Evolutionary conservation across 2,113 vertebrate genomes (phyloP).

Genomic region (Otocyon megalotis): DNA sequence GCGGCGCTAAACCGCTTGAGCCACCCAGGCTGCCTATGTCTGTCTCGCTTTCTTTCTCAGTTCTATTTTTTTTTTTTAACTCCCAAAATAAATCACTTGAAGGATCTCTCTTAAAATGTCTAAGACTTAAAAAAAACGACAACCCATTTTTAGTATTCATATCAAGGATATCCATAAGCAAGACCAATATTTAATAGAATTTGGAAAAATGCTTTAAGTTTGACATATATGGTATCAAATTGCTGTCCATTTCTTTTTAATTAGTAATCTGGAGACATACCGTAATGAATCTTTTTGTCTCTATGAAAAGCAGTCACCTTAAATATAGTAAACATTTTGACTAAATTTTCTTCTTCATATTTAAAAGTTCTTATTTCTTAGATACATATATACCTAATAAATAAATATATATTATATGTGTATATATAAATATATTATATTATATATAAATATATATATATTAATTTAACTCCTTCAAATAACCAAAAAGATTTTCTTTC

Average conservation of each 20-base stretch:
- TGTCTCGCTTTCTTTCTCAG: background rate
- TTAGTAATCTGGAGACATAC: background rate
- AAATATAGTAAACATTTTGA: background rate
- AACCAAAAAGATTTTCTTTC: no score
- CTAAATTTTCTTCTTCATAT: background rate
- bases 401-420: background rate
- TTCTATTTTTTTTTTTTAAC: background rate
- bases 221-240: background rate
- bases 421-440: no score
- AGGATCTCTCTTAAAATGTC: background rate
- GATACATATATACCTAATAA: no score
- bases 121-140: background rate
- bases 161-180: background rate
- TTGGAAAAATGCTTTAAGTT: background rate
- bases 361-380: background rate
- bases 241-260: background rate
- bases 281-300: background rate
- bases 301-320: background rate
- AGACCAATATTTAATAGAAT: background rate
- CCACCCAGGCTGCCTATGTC: no score
- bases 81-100: background rate
- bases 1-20: no score
- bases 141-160: background rate
- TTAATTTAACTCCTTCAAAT: no score
- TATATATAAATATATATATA: background rate